Conservation (phyloP, 2,797 vertebrate species). For the Pelochelys cantorii region DNA sequence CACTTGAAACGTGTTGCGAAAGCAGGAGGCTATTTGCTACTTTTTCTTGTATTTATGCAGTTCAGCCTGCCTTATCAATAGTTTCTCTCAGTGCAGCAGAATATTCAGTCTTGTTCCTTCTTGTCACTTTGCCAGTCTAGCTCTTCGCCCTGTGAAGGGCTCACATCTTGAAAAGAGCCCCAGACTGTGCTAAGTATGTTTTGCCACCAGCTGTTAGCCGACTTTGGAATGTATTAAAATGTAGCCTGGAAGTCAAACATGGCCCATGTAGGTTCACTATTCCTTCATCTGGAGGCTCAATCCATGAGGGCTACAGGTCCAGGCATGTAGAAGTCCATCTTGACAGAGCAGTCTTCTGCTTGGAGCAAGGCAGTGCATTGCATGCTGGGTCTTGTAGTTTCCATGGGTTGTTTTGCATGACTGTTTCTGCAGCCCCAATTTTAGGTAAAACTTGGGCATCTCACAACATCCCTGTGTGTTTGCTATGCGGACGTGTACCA, state of each 20-base stretch:
- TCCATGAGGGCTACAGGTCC: neutral
- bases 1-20: neutral
- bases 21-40: neutral
- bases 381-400: neutral
- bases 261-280: neutral
- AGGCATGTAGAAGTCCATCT: neutral
- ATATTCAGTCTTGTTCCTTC: neutral
- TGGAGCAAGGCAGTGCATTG: neutral
- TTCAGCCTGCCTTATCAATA: no score
- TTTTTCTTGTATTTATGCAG: neutral
- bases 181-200: no score
- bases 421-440: accelerated
- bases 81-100: neutral
- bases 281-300: neutral
- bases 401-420: neutral
- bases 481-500: neutral
- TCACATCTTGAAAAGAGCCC: neutral
- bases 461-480: neutral
- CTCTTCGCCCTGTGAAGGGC: neutral
- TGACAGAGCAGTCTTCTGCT: neutral
- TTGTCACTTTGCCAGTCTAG: neutral
- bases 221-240: neutral
- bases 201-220: neutral
- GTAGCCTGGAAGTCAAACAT: accelerated
- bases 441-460: neutral